Evolutionary conservation across 53 echinoderm and acorn worm genomes (phyloP), one percentile per base, ranked within the genome.

Genomic region (Mesocentrotus franciscanus): DNA sequence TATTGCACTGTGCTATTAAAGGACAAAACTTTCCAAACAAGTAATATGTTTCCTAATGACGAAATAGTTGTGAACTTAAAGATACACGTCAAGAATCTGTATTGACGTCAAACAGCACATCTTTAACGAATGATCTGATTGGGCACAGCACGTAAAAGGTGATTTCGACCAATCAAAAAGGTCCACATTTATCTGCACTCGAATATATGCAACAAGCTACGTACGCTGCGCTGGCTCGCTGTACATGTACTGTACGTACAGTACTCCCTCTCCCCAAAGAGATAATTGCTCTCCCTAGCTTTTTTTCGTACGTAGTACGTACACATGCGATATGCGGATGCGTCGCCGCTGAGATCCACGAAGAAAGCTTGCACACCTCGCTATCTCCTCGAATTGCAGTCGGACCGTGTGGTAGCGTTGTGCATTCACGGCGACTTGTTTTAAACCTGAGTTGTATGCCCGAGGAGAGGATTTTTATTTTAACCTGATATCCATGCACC

Each of bases 101-200:
- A 96, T 96, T 96, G 96, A 96, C 96, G 96, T 96, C 96, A 96
- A 81, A 92, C 70, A 33, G 64, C 22, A 32, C 35, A 57, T 61
- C 62, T 66, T 11, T 96, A 96, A 95, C 96, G 95, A 95, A 92
- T 36, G 66, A 36, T 95, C 60, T 92, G 32, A 95, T 96, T 95
- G 96, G 96, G 34, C 85, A 78, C 39, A 56, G 59, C n/a, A 17
- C 76, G 76, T 58, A 39, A 93, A 49, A 8, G 58, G 58, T 93
- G 56, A 58, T 78, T 93, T 93, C 58, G 58, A 93, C 93, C 93
- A 93, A 93, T 93, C 93, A 93, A 60, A 93, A 93, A 57, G 78
- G 78, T 93, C 93, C 93, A 93, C 93, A 93, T 93, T 60, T 76
- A 92, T 22, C 42, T 39, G 22, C 85, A 75, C 30, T 75, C 27